Base-by-base conservation (phyloP, 2,888 invertebrate genomes). In the Boloria euphrosyne region DNA sequence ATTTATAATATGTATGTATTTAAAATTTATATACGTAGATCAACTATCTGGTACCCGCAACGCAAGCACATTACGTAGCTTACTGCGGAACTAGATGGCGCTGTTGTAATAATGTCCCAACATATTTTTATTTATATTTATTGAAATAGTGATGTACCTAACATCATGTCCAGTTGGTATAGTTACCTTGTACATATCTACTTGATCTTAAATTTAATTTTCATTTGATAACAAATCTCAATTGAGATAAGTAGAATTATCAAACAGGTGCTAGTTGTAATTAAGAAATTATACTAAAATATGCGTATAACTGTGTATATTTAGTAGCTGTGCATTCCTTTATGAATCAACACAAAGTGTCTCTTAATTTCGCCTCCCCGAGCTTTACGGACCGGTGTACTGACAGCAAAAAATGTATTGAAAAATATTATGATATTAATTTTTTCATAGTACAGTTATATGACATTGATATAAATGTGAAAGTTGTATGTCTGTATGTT, bases 341-440 rank as follows among this genome's bases (percentile, higher is more conserved):
- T 89, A 89, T 87, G 84, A 81, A 83, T 75, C 78, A 75, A 79
- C 82, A 88, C 87, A 89, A 88, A 88, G 87, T 90, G 87, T 89
- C 89, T 90, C 89, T 90, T 90, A 90, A 90, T 90, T 90, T 87
- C 79, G 79, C 86, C 80, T 85, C 87, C 87, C 88, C 83, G 75
- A 77, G 83, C 82, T 83, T 79, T 80, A 82, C 85, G 85, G 84
- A 87, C 83, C 87, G 76, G 46, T 60, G 84, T 83, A 89, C 60
- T 16, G 85, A 72, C 67, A 74, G 81, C 80, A 85, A 69, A 75
- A 74, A 43, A 31, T 55, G 18, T 52, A 3, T 44, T 53, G n/a
- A 38, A 14, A 27, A 16, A n/a, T n/a, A n/a, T n/a, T 44, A 16
- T 7, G 1, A 31, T 16, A 5, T 10, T 38, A 10, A 38, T 38